Evolutionary conservation across 2,113 vertebrate genomes (phyloP).

Genomic region (Vimba vimba): DNA sequence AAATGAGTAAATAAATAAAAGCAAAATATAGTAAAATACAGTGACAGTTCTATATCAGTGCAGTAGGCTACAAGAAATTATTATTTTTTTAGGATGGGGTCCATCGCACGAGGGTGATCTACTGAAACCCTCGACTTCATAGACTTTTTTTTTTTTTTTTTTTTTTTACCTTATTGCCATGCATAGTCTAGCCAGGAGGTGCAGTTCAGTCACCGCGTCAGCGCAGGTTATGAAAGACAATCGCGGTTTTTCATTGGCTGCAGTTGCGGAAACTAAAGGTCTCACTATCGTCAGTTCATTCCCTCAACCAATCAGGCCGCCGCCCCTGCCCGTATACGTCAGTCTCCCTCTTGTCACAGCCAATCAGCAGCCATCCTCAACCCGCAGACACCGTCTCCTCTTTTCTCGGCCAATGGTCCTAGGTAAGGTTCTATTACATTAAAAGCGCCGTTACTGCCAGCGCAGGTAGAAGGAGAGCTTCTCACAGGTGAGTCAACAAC

Average conservation of each 20-base stretch:
- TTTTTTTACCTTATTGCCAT: too few species aligned
- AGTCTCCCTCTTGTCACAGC: constrained; percentile 54
- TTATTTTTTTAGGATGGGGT: too few species aligned
- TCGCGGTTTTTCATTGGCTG: constrained; percentile 67
- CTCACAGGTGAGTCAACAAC: constrained; percentile 41
- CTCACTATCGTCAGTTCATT: constrained; percentile 82
- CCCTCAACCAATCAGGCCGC: constrained; percentile 67
- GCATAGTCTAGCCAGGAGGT: too few species aligned
- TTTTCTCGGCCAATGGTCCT: constrained; percentile 67
- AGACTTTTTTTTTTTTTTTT: too few species aligned
- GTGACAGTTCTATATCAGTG: too few species aligned
- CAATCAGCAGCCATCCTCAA: constrained; percentile 66
- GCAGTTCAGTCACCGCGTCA: neutral
- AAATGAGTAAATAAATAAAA: too few species aligned
- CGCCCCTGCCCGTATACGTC: constrained; percentile 56
- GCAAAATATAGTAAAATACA: too few species aligned
- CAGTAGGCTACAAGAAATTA: too few species aligned
- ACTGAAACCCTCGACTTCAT: too few species aligned
- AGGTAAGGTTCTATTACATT: constrained; percentile 55
- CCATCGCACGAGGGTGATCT: too few species aligned
- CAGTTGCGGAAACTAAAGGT: constrained; percentile 60
- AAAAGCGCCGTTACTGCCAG: constrained; percentile 32
- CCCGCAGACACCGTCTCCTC: constrained; percentile 61
- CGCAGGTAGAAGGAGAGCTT: constrained; percentile 66
- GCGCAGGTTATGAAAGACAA: constrained; percentile 56